These are phyloP conservation scores for Heliconius hermathena DNA, from an alignment of 1,140 invertebrate genomes.

Conservation along the genomic window DNA sequence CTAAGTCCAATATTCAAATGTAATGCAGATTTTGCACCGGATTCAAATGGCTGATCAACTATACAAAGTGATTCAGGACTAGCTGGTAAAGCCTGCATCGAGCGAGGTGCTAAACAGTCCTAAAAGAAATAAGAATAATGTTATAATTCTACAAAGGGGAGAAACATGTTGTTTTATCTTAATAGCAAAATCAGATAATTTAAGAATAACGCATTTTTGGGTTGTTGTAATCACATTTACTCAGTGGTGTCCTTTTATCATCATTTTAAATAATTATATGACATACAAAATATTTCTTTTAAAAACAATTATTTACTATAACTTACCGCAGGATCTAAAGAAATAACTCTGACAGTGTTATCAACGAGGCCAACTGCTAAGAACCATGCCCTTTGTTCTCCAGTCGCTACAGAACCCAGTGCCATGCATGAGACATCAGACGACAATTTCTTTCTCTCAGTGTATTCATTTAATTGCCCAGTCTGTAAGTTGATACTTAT, in stretches of 20 bases:
- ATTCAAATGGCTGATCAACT: slow-evolving; percentile 91
- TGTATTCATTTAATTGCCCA: slow-evolving; percentile 99
- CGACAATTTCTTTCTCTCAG: slow-evolving; percentile 97
- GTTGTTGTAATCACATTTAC: slow-evolving; percentile 75
- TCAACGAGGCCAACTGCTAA: slow-evolving; percentile 98
- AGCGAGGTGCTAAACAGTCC: slow-evolving; percentile 95
- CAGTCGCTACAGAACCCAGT: slow-evolving; percentile 95
- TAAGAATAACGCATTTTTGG: slow-evolving; percentile 80
- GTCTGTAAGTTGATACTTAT: slow-evolving; percentile 84
- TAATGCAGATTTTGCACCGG: slow-evolving; percentile 86
- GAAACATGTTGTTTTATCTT: not conserved
- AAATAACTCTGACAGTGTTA: slow-evolving; percentile 98
- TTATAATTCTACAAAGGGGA: not conserved
- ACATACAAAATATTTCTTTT: not conserved
- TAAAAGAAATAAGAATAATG: slow-evolving; percentile 44
- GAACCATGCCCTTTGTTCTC: slow-evolving; percentile 98
- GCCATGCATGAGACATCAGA: slow-evolving; percentile 99
- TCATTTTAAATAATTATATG: slow-evolving; percentile 53
- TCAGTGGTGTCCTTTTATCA: slow-evolving; percentile 82
- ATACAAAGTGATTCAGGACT: slow-evolving; percentile 98
- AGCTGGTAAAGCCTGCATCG: slow-evolving; percentile 98
- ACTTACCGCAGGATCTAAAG: slow-evolving; percentile 94
- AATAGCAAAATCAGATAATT: slow-evolving; percentile 50
- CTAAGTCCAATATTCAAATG: slow-evolving; percentile 99
- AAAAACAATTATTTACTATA: slow-evolving; percentile 1